Evolutionary conservation across 2,113 vertebrate species (phyloP), one percentile per base, ranked within the genome.

Genomic region (Pseudorasbora parva): DNA sequence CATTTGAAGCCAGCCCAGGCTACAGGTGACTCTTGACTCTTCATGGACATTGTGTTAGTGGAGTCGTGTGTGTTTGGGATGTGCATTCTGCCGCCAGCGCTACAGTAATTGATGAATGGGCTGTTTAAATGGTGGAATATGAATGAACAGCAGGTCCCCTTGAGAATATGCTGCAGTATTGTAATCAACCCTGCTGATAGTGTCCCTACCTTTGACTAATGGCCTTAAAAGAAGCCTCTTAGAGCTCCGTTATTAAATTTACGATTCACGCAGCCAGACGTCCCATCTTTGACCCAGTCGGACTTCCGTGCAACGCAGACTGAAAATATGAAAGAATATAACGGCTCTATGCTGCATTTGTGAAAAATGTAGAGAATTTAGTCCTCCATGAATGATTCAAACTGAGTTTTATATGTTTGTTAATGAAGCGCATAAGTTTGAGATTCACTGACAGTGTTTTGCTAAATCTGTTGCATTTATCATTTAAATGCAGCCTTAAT

Each of bases 151-250:
- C 83, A 83, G 30, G 90, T 85, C 88, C 93, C 89, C 94, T 75
- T 64, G 93, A 93, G 94, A 92, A 90, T 90, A 91, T 93, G 91
- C 91, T 90, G 92, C 94, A 91, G 92, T 90, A 87, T 90, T 92
- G 91, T 91, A 94, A 92, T 93, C 91, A 94, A 88, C 85, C 81
- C 85, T 84, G 88, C 89, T 91, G 92, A 90, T 90, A 81, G 89
- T 76, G 88, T 91, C 89, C 86, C 88, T 90, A 87, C 83, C 90
- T 94, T 74, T 94, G 92, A 91, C 84, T 90, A 89, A 82, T 88
- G 90, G 83, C 90, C 91, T 89, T 90, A 90, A 93, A 91, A 90
- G 90, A 90, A 89, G 90, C 57, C 51, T 85, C 59, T 81, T 85
- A 81, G 88, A 86, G 84, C 54, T 86, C 88, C 57, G 68, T 93